Base-by-base conservation (phyloP, 2,888 invertebrate genomes). In the Plebejus anna region DNA sequence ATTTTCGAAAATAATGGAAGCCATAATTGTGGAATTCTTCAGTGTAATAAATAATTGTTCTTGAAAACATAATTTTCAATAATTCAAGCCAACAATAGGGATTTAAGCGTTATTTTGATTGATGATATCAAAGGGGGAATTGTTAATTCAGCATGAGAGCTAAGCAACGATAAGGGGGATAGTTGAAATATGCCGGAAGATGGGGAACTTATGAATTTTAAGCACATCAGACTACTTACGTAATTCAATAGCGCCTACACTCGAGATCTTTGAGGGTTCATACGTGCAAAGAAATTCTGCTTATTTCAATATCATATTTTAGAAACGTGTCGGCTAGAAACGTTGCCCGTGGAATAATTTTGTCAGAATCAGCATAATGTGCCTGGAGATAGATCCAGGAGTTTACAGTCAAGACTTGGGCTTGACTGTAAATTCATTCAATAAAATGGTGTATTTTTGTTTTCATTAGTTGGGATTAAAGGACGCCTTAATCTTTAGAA, bases 281-380 rank as follows among this genome's bases (percentile, higher is more conserved):
- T 61, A 61, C 61, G 61, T 61, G 61, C 61, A 61, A 61, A 28
- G 61, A 61, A 61, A 61, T 59, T 59, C 22, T 61, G 61, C 61
- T 61, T 22, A 61, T 61, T 61, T 61, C 61, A 61, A 61, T 61
- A 61, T 61, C 61, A 61, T 61, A 61, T 61, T 61, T 61, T 28
- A 28, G 61, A 61, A 28, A 61, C 61, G 61, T 61, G 61, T 9
- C 9, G 61, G 61, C 28, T 61, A 61, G 28, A 16, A 55, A 61
- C 61, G 61, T 61, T 61, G 28, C 28, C 22, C 61, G 61, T 61
- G 61, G 61, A 61, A 61, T 61, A 22, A n/a, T 59, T 59, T 59
- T 22, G n/a, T n/a, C 22, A 22, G 59, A 59, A 59, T 22, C 59
- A 22, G 59, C 59, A 22, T 59, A 59, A 22, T 55, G 11, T 55